Conservation (phyloP, 2,888 invertebrate species). For the Melanargia galathea region DNA sequence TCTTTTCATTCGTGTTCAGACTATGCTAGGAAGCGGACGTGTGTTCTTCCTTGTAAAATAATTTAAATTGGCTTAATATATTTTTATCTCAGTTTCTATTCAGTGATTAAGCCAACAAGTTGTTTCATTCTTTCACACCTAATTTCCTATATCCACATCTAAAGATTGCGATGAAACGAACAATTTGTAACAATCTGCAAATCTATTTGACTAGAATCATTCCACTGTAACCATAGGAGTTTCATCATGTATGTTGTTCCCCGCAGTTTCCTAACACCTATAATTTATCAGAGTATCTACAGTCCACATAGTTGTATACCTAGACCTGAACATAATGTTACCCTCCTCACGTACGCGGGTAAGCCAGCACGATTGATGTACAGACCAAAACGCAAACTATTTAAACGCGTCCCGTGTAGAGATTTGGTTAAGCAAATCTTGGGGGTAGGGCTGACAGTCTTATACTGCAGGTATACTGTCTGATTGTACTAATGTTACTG, state of each 20-base stretch:
- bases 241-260: background rate
- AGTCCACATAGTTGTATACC: background rate
- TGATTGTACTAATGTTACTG: background rate
- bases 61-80: too few species aligned
- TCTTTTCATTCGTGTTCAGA: too few species aligned
- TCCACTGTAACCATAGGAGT: background rate
- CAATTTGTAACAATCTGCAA: too few species aligned
- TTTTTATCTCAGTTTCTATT: too few species aligned
- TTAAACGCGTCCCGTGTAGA: slow-evolving; percentile 22
- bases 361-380: slow-evolving; percentile 23
- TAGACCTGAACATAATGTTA: slow-evolving; percentile 17
- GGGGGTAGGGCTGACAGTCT: slow-evolving; percentile 5
- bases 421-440: slow-evolving; percentile 18
- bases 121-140: too few species aligned
- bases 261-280: slow-evolving; percentile 1
- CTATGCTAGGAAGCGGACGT: too few species aligned
- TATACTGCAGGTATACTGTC: background rate
- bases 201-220: background rate
- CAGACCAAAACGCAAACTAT: slow-evolving; percentile 25
- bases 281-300: background rate
- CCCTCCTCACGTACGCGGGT: slow-evolving; percentile 19
- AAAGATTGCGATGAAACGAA: too few species aligned
- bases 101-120: too few species aligned
- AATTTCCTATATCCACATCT: too few species aligned
- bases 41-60: too few species aligned